Conservation (phyloP, 2,888 invertebrate genomes). For the Rapana venosa region DNA sequence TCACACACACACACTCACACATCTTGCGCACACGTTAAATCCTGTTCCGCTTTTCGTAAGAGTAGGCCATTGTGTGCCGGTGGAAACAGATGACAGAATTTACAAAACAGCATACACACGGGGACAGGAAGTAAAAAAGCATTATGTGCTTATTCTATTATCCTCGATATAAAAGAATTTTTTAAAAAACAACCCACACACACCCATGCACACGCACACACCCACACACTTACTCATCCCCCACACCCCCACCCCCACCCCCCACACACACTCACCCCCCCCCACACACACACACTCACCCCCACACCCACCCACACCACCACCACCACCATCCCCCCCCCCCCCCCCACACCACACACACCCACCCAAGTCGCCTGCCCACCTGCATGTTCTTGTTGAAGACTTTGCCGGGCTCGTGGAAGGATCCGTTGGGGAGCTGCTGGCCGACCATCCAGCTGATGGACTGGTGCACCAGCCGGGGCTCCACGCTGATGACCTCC, state of each 20-base stretch:
- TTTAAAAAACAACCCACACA: too few species aligned
- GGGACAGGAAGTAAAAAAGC: too few species aligned
- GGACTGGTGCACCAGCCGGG: constrained; percentile 83
- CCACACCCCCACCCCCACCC: background rate
- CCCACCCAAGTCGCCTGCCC: background rate
- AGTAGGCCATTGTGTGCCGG: too few species aligned
- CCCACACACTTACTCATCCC: background rate
- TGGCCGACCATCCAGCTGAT: constrained; percentile 87
- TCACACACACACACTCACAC: too few species aligned
- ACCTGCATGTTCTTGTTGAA: constrained; percentile 86
- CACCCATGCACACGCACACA: too few species aligned
- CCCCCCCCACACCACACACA: background rate
- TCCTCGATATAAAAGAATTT: too few species aligned
- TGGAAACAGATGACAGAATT: too few species aligned
- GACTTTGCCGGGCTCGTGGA: constrained; percentile 86
- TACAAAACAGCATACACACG: too few species aligned
- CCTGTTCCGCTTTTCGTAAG: too few species aligned
- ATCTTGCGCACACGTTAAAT: too few species aligned
- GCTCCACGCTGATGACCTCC: constrained; percentile 84
- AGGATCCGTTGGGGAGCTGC: constrained; percentile 87
- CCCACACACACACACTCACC: background rate
- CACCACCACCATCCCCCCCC: background rate
- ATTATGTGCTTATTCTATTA: too few species aligned
- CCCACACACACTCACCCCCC: background rate
- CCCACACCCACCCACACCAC: background rate